phyloP scores from a whole-genome alignment of 2,797 vertebrate species.

The Muscicapa striata region DNA sequence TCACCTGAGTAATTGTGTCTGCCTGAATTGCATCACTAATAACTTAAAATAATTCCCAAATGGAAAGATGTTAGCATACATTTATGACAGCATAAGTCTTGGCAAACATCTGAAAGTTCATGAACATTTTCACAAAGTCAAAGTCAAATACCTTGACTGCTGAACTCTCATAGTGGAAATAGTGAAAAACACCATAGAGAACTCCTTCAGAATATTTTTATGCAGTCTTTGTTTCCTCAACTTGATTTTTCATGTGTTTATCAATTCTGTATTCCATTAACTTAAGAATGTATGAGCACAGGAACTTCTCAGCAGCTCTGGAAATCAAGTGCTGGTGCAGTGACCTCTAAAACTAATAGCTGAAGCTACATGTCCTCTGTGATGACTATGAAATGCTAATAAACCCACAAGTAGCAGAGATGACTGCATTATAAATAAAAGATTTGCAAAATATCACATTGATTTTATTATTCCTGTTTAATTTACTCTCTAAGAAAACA shows the following conservation, averaged over 20 bases:
- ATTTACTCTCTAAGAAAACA: background rate
- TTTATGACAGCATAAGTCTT: background rate
- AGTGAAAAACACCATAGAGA: background rate
- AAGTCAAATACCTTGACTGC: background rate
- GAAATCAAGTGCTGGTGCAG: background rate
- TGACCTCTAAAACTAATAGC: background rate
- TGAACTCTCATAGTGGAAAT: background rate
- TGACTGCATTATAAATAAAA: background rate
- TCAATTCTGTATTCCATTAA: background rate
- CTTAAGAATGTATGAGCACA: background rate
- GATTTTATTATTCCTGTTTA: background rate
- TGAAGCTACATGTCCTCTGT: background rate
- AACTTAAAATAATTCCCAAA: background rate
- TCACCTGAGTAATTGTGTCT: background rate
- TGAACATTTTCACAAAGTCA: background rate
- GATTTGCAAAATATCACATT: background rate
- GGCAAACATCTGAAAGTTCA: background rate
- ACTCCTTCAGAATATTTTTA: background rate
- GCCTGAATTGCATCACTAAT: background rate
- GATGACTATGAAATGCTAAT: background rate
- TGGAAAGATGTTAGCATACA: background rate
- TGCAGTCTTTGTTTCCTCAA: background rate
- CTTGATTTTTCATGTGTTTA: background rate
- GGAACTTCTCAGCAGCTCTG: background rate
- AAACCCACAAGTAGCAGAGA: background rate